Conservation (phyloP, 2,113 vertebrate genomes). For the Pachycephala philippinensis region DNA sequence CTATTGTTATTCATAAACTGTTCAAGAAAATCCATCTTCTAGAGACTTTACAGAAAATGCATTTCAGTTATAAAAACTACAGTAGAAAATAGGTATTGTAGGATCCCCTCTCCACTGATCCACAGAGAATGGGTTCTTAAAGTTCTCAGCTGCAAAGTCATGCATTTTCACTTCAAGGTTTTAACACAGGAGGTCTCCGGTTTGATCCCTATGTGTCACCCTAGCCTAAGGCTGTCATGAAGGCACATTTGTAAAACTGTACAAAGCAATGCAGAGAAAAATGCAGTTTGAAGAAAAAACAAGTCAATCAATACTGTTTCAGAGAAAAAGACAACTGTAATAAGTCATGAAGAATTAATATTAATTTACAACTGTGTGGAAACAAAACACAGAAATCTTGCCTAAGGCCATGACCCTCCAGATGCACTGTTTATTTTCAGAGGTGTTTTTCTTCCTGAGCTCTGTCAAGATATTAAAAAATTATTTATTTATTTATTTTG, state of each 20-base stretch:
- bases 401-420: neutral
- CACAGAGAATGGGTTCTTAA: neutral
- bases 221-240: neutral
- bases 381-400: neutral
- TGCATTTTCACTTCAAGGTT: neutral
- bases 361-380: neutral
- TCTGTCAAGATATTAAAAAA: neutral
- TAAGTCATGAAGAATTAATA: slow-evolving; percentile 35
- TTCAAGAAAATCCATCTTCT: neutral
- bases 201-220: neutral
- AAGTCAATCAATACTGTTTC: slow-evolving; percentile 1
- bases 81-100: neutral
- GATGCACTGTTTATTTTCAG: neutral
- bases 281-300: neutral
- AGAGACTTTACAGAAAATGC: neutral
- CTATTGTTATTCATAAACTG: neutral
- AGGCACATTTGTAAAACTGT: neutral
- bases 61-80: neutral
- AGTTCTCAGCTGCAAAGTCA: neutral
- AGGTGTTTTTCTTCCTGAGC: neutral
- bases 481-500: neutral
- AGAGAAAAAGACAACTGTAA: neutral
- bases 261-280: neutral
- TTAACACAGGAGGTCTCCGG: neutral
- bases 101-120: neutral